Percentiles rank a stretch among this genome's conserved stretches.
Conservation (phyloP, 2,113 vertebrate species). For the Microcebus ravelobensis region DNA sequence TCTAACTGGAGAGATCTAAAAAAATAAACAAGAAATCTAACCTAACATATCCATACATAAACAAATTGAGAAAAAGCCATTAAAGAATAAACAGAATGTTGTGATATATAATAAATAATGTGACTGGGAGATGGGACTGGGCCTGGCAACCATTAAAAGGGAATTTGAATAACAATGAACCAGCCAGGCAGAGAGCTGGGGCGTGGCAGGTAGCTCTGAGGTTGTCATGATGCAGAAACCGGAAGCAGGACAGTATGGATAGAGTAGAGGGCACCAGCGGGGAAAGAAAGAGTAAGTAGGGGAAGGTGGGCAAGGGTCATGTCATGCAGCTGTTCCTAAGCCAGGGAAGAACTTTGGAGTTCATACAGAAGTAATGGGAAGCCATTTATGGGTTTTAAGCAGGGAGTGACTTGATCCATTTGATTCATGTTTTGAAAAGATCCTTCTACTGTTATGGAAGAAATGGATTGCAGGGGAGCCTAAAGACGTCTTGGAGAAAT, state of each 20-base stretch:
- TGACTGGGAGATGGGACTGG: neutral
- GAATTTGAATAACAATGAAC: neutral
- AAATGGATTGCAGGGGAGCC: neutral
- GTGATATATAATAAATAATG: neutral
- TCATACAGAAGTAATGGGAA: neutral
- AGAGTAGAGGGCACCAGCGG: accelerated
- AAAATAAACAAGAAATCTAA: neutral
- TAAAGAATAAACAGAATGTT: neutral
- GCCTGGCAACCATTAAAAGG: neutral
- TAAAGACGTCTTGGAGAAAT: neutral
- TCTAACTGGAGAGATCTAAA: neutral
- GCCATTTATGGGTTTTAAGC: neutral
- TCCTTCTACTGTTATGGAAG: neutral
- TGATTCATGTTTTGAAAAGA: neutral
- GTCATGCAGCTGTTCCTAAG: neutral
- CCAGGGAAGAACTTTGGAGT: neutral
- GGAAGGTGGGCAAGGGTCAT: accelerated
- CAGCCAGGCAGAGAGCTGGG: neutral
- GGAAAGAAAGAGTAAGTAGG: too few species aligned
- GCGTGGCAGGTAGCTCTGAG: accelerated
- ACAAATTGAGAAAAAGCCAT: neutral
- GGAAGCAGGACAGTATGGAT: accelerated
- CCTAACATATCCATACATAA: neutral
- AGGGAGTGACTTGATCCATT: neutral
- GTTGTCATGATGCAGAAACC: accelerated